Evolutionary conservation across 1,140 invertebrate species (phyloP).

Genomic region (Drosophila erecta): DNA sequence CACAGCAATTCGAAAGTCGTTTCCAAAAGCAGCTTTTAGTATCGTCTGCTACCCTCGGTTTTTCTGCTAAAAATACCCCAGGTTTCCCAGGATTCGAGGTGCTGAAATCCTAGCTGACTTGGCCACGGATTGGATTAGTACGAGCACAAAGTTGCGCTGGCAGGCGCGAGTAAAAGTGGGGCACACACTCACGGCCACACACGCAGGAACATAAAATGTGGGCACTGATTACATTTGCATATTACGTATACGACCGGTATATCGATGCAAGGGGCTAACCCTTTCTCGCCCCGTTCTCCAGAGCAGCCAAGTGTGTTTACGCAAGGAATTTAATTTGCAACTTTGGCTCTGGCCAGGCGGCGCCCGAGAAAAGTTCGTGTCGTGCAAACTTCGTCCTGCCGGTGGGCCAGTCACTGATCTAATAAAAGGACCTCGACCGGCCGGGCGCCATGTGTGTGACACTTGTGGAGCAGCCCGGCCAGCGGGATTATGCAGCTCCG

Average conservation of each 20-base stretch:
- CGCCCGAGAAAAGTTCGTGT: conserved; percentile 54
- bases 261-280: conserved; percentile 55
- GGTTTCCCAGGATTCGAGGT: conserved; percentile 20
- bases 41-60: not conserved
- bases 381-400: conserved; percentile 56
- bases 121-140: conserved; percentile 14
- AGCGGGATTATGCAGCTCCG: conserved; percentile 66
- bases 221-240: conserved; percentile 83
- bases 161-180: conserved; percentile 61
- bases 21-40: too few relatives aligned
- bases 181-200: conserved; percentile 22
- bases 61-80: conserved; percentile 24
- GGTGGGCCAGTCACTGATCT: conserved; percentile 51
- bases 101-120: conserved; percentile 14
- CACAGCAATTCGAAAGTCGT: too few relatives aligned
- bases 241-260: conserved; percentile 57
- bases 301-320: conserved; percentile 41
- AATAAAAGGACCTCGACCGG: conserved; percentile 50
- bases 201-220: conserved; percentile 64
- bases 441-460: conserved; percentile 50
- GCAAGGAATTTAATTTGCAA: conserved; percentile 80
- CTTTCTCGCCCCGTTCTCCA: not conserved
- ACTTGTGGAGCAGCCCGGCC: conserved; percentile 63
- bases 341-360: conserved; percentile 72
- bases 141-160: conserved; percentile 62